A percentile compares a stretch with the other conserved stretches of the same genome.
Evolutionary conservation across 2,888 invertebrate genomes (phyloP).

Genomic region (Phorcus lineatus): DNA sequence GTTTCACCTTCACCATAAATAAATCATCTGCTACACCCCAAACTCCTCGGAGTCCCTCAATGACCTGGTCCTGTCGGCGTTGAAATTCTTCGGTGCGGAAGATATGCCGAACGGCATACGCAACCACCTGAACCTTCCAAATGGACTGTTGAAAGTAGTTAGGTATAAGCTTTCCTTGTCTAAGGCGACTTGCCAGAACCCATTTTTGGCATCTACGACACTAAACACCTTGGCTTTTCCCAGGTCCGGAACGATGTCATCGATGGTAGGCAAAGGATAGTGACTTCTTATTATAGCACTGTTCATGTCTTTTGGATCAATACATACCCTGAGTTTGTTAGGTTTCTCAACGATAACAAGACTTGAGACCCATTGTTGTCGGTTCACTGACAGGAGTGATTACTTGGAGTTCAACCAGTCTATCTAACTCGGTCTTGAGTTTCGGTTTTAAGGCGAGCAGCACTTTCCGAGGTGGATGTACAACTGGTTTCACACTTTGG

Average conservation of each 20-base stretch:
- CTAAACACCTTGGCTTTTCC: constrained; percentile 33
- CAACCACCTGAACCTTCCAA: constrained; percentile 41
- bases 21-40: constrained; percentile 47
- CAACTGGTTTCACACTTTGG: constrained; percentile 27
- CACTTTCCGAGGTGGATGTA: constrained; percentile 34
- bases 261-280: constrained; percentile 21
- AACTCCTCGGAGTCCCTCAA: constrained; percentile 46
- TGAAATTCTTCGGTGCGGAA: constrained; percentile 34
- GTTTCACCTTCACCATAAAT: constrained; percentile 38
- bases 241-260: constrained; percentile 40
- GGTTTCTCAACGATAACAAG: constrained; percentile 39
- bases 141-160: constrained; percentile 37
- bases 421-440: constrained; percentile 38
- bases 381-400: constrained; percentile 40
- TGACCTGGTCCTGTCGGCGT: constrained; percentile 35
- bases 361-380: constrained; percentile 45
- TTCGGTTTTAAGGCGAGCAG: constrained; percentile 30
- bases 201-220: constrained; percentile 39
- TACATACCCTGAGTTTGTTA: constrained; percentile 40
- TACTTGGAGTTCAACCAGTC: constrained; percentile 28
- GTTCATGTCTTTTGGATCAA: constrained; percentile 48
- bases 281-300: constrained; percentile 37
- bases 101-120: constrained; percentile 41
- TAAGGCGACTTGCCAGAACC: constrained; percentile 43
- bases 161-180: constrained; percentile 40